A percentile compares a stretch with the other conserved stretches of the same genome.
These are phyloP conservation scores for Pseudolycoriella hygida DNA, from an alignment of 2,888 invertebrate species.

Conservation along the genomic window DNA sequence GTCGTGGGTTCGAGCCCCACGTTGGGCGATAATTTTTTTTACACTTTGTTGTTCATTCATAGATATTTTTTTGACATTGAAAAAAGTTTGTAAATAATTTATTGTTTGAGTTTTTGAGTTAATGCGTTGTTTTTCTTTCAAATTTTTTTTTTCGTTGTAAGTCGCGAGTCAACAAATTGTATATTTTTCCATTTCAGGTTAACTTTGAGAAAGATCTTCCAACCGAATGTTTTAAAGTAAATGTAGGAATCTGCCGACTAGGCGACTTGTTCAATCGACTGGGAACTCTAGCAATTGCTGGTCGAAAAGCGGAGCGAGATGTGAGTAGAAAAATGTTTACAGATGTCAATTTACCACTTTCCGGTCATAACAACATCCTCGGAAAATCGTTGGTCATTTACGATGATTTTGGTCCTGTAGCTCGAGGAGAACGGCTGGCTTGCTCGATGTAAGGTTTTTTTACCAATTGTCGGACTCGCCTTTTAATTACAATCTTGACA, in stretches of 20 bases:
- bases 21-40: conserved; percentile 31
- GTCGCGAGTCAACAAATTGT: too few species aligned
- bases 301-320: conserved; percentile 41
- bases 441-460: conserved; percentile 56
- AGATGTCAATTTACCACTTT: conserved; percentile 56
- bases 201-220: conserved; percentile 39
- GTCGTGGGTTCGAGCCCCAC: conserved; percentile 46
- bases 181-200: too few species aligned
- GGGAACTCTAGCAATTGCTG: conserved; percentile 54
- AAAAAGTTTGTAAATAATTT: too few species aligned
- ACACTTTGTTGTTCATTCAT: too few species aligned
- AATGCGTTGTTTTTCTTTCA: too few species aligned
- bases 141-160: too few species aligned
- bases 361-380: conserved; percentile 54
- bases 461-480: background rate
- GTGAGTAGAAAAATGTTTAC: conserved; percentile 62
- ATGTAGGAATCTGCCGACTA: conserved; percentile 45
- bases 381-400: conserved; percentile 73
- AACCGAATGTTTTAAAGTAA: conserved; percentile 36
- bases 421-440: conserved; percentile 72
- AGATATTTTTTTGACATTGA: too few species aligned
- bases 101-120: too few species aligned
- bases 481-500: conserved; percentile 19
- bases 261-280: conserved; percentile 64
- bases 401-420: conserved; percentile 74